These are phyloP conservation scores for Kryphioiulus occultus DNA, from an alignment of 2,888 invertebrate species.

Conservation along the genomic window DNA sequence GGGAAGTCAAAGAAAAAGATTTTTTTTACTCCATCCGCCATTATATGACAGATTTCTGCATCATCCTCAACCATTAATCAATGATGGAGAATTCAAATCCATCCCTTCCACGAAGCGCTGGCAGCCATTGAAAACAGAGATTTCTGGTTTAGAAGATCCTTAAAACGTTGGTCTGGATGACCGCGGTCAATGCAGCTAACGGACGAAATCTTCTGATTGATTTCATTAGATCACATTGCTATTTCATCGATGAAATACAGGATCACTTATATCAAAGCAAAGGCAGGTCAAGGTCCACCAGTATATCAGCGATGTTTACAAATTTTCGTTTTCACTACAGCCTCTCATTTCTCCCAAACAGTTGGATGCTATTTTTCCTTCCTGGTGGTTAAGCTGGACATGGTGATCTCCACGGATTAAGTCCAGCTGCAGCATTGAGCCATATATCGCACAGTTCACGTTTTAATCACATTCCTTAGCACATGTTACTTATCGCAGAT, in stretches of 20 bases:
- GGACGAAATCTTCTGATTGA: not conserved
- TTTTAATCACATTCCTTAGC: not conserved
- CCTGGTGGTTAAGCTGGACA: not conserved
- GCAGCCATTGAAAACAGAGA: not conserved
- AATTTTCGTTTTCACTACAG: not conserved
- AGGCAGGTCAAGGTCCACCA: slow-evolving; percentile 11
- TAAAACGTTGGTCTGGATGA: not conserved
- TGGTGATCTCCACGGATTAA: not conserved
- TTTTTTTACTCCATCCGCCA: slow-evolving; percentile 1
- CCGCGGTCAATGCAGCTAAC: not conserved
- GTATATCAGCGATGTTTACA: not conserved
- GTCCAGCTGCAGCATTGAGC: not conserved
- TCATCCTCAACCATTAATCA: slow-evolving; percentile 12
- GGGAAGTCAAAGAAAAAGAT: not conserved
- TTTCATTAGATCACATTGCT: slow-evolving; percentile 4
- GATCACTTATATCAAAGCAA: slow-evolving; percentile 1
- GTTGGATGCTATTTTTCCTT: not conserved
- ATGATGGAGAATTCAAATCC: slow-evolving; percentile 11
- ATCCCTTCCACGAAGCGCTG: not conserved
- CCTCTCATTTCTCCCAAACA: not conserved
- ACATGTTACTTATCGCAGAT: not conserved
- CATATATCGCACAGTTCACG: not conserved
- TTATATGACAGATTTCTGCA: not conserved
- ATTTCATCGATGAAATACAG: not conserved
- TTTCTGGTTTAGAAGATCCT: not conserved